Evolutionary conservation across 2,888 invertebrate genomes (phyloP).

Genomic region (Monochamus alternatus): DNA sequence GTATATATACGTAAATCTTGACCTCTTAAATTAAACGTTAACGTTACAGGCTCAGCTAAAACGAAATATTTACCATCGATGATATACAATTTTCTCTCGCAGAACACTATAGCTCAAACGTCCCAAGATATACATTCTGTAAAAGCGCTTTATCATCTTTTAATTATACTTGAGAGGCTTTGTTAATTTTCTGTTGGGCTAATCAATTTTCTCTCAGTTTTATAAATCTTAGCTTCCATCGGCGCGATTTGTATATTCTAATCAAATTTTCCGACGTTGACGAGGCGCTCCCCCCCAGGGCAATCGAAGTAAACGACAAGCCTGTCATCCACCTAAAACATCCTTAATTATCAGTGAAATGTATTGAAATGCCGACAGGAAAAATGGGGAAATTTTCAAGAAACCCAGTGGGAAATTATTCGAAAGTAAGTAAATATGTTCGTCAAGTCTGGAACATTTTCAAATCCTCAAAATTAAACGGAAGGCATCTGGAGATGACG

Average conservation of each 20-base stretch:
- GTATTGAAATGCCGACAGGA: slow-evolving; percentile 15
- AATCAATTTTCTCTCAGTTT: too few species aligned
- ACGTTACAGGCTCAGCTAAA: too few species aligned
- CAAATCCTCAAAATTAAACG: neutral
- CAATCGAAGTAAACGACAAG: slow-evolving; percentile 11
- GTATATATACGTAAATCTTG: too few species aligned
- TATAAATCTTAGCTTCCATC: neutral
- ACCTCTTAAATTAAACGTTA: too few species aligned
- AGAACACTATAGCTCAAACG: too few species aligned
- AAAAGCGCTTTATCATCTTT: too few species aligned
- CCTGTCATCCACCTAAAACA: slow-evolving; percentile 14
- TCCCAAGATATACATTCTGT: too few species aligned
- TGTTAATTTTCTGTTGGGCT: too few species aligned
- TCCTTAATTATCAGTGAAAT: slow-evolving; percentile 27
- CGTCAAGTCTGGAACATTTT: slow-evolving; percentile 9
- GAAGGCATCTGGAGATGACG: slow-evolving; percentile 27
- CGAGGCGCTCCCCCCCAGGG: neutral
- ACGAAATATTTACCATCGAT: too few species aligned
- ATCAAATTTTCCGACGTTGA: neutral
- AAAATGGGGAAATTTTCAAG: slow-evolving; percentile 16
- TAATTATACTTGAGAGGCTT: too few species aligned
- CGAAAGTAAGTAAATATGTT: slow-evolving; percentile 23
- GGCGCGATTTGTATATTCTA: neutral
- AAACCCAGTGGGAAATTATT: slow-evolving; percentile 24
- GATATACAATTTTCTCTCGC: too few species aligned